Base-by-base conservation (phyloP, 2,797 vertebrate species). In the Anabacerthia variegaticeps region DNA sequence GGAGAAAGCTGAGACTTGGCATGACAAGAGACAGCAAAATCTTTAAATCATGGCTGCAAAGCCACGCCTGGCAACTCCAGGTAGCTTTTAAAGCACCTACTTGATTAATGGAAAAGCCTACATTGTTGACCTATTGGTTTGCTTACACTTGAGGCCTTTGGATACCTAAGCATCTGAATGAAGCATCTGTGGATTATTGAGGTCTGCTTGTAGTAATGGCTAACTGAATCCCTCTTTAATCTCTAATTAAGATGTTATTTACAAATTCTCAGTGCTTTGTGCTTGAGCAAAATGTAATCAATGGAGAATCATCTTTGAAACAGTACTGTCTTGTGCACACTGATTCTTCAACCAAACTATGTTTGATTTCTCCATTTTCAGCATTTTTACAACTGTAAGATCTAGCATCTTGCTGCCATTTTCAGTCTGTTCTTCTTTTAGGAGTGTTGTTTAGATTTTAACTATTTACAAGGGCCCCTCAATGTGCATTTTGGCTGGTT, bases 61-160 rank as follows among this genome's bases (percentile, higher is more conserved):
- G 27, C 24, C 46, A 69, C 43, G 30, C 28, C 46, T 93, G n/a
- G 36, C 36, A 91, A 68, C 48, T 88, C 19, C 75, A 77, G n/a
- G 20, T 22, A 68, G 52, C 37, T 92, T 91, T 89, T 77, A 83
- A 92, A 82, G 20, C 16, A 44, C 30, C 10, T 63, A 5, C 59
- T 54, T 77, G 55, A 79, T 79, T 63, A 80, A 68, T 14, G 85
- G 71, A 43, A 85, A 87, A 91, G 39, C 39, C 63, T 59, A 34
- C 6, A 8, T 36, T 94, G 41, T 72, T 95, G 81, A 92, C 61
- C 37, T 94, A 2, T 74, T 91, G 59, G 61, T 82, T 95, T 94
- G 61, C 61, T 91, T 93, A 56, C 30, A 22, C 34, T 87, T 89
- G n/a, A 89, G 79, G 67, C 59, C 72, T 87, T 71, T 78, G 72